Conservation (phyloP, 2,113 vertebrate species). For the Laterallus jamaicensis region DNA sequence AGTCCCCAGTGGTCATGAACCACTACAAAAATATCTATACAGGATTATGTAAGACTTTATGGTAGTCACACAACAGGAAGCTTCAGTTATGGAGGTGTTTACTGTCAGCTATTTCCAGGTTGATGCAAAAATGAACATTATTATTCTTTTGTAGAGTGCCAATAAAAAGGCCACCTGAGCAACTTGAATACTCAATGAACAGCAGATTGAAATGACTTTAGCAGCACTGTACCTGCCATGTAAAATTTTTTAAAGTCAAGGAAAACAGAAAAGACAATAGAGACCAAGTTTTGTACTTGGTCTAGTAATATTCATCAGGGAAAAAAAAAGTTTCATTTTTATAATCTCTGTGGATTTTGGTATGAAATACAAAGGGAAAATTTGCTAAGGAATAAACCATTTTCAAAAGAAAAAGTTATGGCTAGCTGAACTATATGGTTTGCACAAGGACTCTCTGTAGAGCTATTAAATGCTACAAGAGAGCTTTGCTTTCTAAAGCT, state of each 20-base stretch:
- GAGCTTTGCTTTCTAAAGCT: background rate
- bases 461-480: background rate
- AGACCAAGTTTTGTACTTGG: background rate
- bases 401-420: background rate
- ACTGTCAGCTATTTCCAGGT: background rate
- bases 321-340: background rate
- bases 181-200: background rate
- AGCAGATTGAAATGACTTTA: background rate
- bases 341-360: background rate
- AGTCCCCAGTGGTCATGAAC: background rate
- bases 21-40: background rate
- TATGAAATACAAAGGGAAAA: background rate
- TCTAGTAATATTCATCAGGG: background rate
- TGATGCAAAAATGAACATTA: slow-evolving; percentile 48
- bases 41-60: slow-evolving; percentile 8
- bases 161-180: background rate
- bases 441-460: background rate
- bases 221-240: background rate
- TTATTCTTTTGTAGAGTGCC: background rate
- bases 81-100: background rate
- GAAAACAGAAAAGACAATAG: background rate
- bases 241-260: background rate
- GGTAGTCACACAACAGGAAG: slow-evolving; percentile 24
- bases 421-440: background rate
- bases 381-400: background rate